Conservation (phyloP, 2,888 invertebrate species). For the Hemistola chrysoprasaria region DNA sequence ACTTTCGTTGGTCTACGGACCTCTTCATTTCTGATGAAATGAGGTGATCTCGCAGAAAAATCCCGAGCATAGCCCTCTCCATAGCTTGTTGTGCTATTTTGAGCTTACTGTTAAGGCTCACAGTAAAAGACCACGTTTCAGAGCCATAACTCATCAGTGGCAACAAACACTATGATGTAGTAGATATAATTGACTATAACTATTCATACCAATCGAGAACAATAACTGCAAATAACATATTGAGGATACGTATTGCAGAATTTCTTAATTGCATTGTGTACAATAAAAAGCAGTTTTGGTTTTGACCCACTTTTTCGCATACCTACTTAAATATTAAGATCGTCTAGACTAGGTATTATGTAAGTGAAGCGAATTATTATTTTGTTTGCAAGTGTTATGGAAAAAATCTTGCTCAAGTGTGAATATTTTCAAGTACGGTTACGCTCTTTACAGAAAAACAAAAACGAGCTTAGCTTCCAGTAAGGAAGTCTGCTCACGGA, state of each 20-base stretch:
- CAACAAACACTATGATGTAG: too few species aligned
- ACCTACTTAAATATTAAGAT: slow-evolving; percentile 24
- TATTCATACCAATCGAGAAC: slow-evolving; percentile 37
- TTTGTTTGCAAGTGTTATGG: slow-evolving; percentile 15
- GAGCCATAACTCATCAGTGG: too few species aligned
- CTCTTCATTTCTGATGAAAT: too few species aligned
- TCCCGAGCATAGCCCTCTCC: too few species aligned
- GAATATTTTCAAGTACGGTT: slow-evolving; percentile 8
- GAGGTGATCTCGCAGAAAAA: too few species aligned
- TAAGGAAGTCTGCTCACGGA: slow-evolving; percentile 1
- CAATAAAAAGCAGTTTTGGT: slow-evolving; percentile 44
- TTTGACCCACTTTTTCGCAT: slow-evolving; percentile 40
- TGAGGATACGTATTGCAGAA: slow-evolving; percentile 33
- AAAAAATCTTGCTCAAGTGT: slow-evolving; percentile 2
- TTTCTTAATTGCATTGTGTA: slow-evolving; percentile 42
- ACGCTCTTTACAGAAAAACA: too few species aligned
- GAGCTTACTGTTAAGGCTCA: too few species aligned
- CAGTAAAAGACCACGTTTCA: too few species aligned
- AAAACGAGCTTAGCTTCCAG: not conserved
- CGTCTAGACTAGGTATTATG: slow-evolving; percentile 32
- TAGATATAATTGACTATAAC: too few species aligned
- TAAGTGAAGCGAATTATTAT: slow-evolving; percentile 32
- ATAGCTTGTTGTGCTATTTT: too few species aligned
- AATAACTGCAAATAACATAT: slow-evolving; percentile 41
- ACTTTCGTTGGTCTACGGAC: too few species aligned